Conservation (phyloP, 2,113 vertebrate genomes). For the Eurystomus gularis region DNA sequence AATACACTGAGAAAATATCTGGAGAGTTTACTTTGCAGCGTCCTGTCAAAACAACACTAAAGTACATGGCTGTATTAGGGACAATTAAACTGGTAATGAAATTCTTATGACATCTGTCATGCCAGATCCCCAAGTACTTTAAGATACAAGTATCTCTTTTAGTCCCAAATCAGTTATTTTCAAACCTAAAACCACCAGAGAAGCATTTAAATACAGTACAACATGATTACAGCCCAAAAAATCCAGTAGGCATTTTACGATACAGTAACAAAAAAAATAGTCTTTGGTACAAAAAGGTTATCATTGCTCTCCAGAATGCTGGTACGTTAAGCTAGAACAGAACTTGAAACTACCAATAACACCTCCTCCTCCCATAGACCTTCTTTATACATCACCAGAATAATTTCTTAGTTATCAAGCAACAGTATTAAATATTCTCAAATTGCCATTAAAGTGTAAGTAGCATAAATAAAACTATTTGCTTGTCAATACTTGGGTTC, state of each 20-base stretch:
- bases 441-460: background rate
- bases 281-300: background rate
- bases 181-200: background rate
- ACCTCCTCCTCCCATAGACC: background rate
- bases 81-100: background rate
- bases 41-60: background rate
- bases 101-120: background rate
- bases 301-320: background rate
- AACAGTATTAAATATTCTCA: background rate
- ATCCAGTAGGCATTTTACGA: background rate
- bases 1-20: background rate
- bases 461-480: background rate
- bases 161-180: background rate
- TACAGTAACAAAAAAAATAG: background rate
- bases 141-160: background rate
- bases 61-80: background rate
- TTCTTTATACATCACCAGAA: background rate
- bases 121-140: background rate
- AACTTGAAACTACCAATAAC: background rate
- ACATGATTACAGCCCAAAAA: background rate
- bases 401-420: background rate
- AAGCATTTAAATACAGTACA: background rate
- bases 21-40: background rate
- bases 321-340: background rate
- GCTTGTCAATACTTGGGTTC: background rate